Conservation (phyloP, 2,113 vertebrate genomes). For the Oncorhynchus keta region DNA sequence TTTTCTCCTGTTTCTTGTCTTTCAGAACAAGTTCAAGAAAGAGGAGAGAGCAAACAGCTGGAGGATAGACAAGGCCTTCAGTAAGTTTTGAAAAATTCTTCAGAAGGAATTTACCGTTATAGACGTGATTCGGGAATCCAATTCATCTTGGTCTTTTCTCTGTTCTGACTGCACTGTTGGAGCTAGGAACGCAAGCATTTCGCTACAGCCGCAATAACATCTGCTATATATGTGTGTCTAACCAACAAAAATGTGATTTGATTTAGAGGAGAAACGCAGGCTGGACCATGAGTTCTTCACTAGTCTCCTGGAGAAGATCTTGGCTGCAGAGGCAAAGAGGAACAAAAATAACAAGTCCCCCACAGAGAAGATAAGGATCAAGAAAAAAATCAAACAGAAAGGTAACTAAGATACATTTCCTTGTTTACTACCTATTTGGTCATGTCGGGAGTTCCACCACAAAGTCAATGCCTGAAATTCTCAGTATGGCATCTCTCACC, state of each 20-base stretch:
- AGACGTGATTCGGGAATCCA: neutral
- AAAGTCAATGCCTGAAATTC: no score
- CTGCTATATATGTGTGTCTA: no score
- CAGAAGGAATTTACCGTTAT: neutral
- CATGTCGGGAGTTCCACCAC: no score
- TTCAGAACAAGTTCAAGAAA: constrained; percentile 97
- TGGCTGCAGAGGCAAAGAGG: constrained; percentile 82
- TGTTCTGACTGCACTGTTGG: neutral
- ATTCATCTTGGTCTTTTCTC: constrained; percentile 29
- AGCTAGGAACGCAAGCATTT: no score
- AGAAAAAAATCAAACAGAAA: constrained; percentile 41
- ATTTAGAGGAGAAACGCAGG: constrained; percentile 83
- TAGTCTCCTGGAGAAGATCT: constrained; percentile 84
- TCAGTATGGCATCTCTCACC: no score
- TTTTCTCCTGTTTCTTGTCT: neutral
- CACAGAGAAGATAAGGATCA: constrained; percentile 31
- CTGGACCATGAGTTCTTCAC: constrained; percentile 93
- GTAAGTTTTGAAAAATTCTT: constrained; percentile 63
- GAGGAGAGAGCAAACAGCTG: constrained; percentile 90
- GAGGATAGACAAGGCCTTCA: constrained; percentile 97
- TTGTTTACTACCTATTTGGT: neutral
- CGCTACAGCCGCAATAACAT: no score
- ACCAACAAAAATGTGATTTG: no score
- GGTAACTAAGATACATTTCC: constrained; percentile 21
- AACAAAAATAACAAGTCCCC: constrained; percentile 55